A percentile compares a stretch with the other conserved stretches of the same genome.
Conservation (phyloP, 2,113 vertebrate species). For the Psettodes erumei region DNA sequence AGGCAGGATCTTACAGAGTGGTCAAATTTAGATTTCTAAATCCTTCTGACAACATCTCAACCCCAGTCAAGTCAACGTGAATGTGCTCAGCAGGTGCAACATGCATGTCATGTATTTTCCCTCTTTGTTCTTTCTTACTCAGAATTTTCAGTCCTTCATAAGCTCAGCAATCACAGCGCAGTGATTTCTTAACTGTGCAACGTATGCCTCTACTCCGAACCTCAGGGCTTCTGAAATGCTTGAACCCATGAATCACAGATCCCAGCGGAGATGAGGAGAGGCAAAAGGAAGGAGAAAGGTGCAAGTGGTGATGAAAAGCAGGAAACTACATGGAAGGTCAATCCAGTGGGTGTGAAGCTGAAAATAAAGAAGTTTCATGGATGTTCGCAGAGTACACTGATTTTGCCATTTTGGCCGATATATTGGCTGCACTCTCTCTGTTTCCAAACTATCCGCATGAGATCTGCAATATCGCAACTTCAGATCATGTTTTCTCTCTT, state of each 20-base stretch:
- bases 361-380: constrained; percentile 14
- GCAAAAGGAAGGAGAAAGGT: background rate
- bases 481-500: constrained; percentile 5
- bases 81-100: constrained; percentile 30
- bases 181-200: constrained; percentile 23
- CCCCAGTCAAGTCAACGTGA: background rate
- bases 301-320: constrained; percentile 12
- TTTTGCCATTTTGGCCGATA: constrained; percentile 22
- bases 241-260: constrained; percentile 30
- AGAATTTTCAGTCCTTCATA: constrained; percentile 15
- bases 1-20: background rate
- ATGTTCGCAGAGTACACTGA: constrained; percentile 1
- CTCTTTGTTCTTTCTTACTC: background rate
- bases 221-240: constrained; percentile 22
- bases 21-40: background rate
- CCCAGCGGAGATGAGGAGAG: background rate
- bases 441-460: constrained; percentile 17
- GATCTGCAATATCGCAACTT: constrained; percentile 7
- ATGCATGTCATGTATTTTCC: background rate
- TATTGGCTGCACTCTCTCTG: constrained; percentile 44
- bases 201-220: background rate
- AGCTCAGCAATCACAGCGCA: constrained; percentile 1
- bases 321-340: background rate
- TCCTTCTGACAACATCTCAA: background rate
- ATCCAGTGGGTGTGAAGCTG: constrained; percentile 31